Evolutionary conservation across 2,797 vertebrate species (phyloP), one percentile per base, ranked within the genome.

Genomic region (Carapus acus): DNA sequence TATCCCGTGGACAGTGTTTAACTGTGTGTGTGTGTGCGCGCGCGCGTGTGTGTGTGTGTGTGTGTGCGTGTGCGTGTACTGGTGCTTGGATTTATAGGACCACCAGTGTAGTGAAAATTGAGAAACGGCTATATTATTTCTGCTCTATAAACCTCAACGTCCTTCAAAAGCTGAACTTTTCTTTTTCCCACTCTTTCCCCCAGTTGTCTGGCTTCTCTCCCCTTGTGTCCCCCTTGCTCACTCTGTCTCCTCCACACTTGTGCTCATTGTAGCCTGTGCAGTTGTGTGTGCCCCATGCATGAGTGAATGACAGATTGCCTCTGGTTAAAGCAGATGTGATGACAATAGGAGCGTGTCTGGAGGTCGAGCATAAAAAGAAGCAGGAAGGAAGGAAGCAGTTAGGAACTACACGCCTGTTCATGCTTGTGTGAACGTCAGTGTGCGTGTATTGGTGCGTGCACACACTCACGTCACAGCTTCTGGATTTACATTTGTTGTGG

Each of bases 271-370:
- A 52, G 50, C 42, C 29, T 48, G 33, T 16, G 24, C 45, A 33
- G 58, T 54, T 21, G 36, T 56, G 54, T 49, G 21, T 20, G 50
- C 53, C 31, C 43, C 49, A 40, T 15, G 29, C 18, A 20, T 46
- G 19, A 71, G 41, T 58, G 49, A 76, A 49, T 69, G 63, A 72
- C 49, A 39, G 40, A 59, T 66, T 43, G 68, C 70, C 59, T 74
- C 73, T 70, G 54, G 70, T 58, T 66, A 27, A 59, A 72, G 73
- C 52, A 65, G 74, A 78, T 79, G 71, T 73, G 73, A 79, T 74
- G 73, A 80, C 64, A 71, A 68, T 58, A 69, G 73, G 76, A 85
- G 84, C 61, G 78, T 68, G 78, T 79, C 65, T 64, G 78, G 51
- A 71, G 52, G 65, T 49, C 7, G 47, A 64, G 67, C 61, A 40